These are phyloP conservation scores for Cherax destructor DNA, from an alignment of 1,140 invertebrate species.

Conservation along the genomic window DNA sequence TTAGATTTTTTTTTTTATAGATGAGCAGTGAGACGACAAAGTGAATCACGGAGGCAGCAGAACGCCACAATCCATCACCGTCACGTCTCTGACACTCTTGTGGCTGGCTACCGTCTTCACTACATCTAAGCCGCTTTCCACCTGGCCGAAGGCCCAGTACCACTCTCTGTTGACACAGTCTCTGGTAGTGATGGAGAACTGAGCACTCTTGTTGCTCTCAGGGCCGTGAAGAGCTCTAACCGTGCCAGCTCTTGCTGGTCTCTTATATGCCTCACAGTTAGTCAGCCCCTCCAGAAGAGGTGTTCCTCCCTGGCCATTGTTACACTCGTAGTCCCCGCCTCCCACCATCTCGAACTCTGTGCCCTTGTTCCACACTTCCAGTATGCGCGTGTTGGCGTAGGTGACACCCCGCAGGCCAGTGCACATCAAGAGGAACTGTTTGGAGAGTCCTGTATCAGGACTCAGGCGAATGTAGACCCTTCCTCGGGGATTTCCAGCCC, in stretches of 20 bases:
- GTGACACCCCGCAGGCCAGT: slow-evolving; percentile 23
- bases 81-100: slow-evolving; percentile 8
- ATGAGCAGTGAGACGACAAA: no score
- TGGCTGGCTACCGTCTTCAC: background rate
- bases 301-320: slow-evolving; percentile 34
- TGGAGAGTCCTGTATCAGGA: slow-evolving; percentile 19
- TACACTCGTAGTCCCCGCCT: slow-evolving; percentile 41
- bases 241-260: slow-evolving; percentile 31
- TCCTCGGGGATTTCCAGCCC: background rate
- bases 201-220: slow-evolving; percentile 12
- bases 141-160: slow-evolving; percentile 41
- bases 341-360: slow-evolving; percentile 43
- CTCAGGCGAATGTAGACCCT: slow-evolving; percentile 39
- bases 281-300: background rate
- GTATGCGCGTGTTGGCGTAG: slow-evolving; percentile 15
- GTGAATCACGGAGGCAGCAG: background rate
- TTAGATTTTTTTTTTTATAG: no score
- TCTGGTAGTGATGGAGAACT: slow-evolving; percentile 46
- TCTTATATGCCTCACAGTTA: slow-evolving; percentile 8
- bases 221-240: slow-evolving; percentile 32
- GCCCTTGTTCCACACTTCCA: slow-evolving; percentile 43
- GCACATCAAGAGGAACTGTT: slow-evolving; percentile 37
- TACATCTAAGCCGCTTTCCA: slow-evolving; percentile 31
- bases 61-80: slow-evolving; percentile 33
- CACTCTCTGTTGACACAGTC: slow-evolving; percentile 42